These are phyloP conservation scores for Nemotelus pantherinus DNA, from an alignment of 2,888 invertebrate species.

Conservation along the genomic window DNA sequence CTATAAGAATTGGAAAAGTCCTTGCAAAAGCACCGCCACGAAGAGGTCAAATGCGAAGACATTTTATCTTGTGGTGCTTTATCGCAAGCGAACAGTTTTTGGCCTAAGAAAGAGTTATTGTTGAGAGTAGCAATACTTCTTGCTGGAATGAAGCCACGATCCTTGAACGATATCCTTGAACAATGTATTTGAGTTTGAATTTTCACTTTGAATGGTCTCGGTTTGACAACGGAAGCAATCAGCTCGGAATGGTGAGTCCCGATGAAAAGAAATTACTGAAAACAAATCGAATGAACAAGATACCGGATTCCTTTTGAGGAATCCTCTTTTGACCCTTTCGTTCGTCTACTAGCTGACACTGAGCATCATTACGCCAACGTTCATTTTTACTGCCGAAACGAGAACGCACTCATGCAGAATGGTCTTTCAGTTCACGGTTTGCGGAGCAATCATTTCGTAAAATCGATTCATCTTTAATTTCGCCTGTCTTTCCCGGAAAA, in stretches of 20 bases:
- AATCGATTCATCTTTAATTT: constrained; percentile 14
- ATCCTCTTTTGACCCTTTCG: constrained; percentile 39
- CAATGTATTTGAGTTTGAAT: no score
- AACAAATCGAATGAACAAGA: constrained; percentile 42
- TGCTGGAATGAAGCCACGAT: no score
- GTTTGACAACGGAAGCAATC: constrained; percentile 1
- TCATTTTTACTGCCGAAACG: not conserved
- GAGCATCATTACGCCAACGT: not conserved
- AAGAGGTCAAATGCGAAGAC: no score
- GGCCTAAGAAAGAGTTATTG: no score
- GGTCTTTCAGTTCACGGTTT: constrained; percentile 22
- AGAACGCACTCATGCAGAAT: constrained; percentile 31
- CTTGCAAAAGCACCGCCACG: no score
- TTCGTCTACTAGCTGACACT: not conserved
- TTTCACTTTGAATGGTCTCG: no score
- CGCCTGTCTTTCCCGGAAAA: not conserved
- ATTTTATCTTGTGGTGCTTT: no score
- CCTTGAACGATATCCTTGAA: no score
- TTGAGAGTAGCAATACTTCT: no score
- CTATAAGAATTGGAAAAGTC: no score
- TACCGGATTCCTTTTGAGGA: constrained; percentile 39
- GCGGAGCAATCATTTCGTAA: constrained; percentile 11
- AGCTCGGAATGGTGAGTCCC: constrained; percentile 14
- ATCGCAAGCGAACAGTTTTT: no score
- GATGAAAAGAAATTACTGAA: constrained; percentile 39